Base-by-base conservation (phyloP, 2,888 invertebrate species). In the Drosophila meridionalis region DNA sequence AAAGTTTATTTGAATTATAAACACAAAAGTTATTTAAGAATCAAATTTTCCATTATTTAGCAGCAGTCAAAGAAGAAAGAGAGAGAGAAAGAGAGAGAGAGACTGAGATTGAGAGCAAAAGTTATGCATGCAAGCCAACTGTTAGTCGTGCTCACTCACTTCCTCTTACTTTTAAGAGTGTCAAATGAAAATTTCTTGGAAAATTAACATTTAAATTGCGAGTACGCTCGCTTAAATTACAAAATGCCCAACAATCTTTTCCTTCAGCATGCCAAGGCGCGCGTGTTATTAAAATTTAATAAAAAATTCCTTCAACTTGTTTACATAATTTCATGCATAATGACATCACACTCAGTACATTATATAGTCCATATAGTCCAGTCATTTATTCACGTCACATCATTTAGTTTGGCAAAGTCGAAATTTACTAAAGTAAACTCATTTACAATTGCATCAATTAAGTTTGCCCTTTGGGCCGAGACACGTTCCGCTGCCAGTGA, bases 371-470 rank as follows among this genome's bases (percentile, higher is more conserved):
- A 20, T 20, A 20, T 20, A 20, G 20, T 20, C 20, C 20, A 20
- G 20, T 20, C 20, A 20, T 20, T 20, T 20, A 20, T 20, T 20
- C 72, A 79, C 76, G 83, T 65, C 65, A 76, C 79, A 80, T 72
- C 59, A 68, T 79, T 87, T 71, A 63, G 77, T 63, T 69, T 48
- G 58, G 58, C 61, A n/a, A n/a, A 20, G 50, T 30, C 45, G 57
- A 42, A 76, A 59, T 70, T 77, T 58, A 67, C 57, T 12, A 42
- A 69, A 78, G 64, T 82, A 73, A 78, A 82, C 79, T 34, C 65
- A 69, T 73, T 73, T 55, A 60, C 74, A 78, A 68, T 65, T 78
- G 68, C 65, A 68, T 65, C 78, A 73, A 78, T 82, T 82, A 78
- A 57, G 30, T 78, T 66, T 78, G 82, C 65, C 82, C 78, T 66